A percentile compares a stretch with the other conserved stretches of the same genome.
Evolutionary conservation across 2,888 invertebrate genomes (phyloP).

Genomic region (Salpingus planirostris): DNA sequence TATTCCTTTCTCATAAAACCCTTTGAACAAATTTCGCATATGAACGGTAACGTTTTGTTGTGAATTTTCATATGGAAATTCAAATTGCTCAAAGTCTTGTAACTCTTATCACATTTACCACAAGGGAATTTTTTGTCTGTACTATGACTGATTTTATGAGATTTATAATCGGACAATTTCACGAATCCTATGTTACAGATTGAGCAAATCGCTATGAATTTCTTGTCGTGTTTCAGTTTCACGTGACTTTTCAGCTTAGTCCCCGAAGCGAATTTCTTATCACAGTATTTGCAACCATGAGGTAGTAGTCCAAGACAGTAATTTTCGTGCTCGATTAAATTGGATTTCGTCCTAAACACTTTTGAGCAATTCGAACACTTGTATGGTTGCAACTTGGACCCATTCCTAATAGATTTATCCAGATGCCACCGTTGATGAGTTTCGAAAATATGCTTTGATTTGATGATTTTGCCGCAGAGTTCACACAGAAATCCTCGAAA

Average conservation of each 20-base stretch:
- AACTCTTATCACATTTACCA: slow-evolving; percentile 33
- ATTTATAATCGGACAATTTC: slow-evolving; percentile 37
- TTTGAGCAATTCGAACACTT: slow-evolving; percentile 33
- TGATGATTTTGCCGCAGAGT: slow-evolving; percentile 30
- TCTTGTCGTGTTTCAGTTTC: slow-evolving; percentile 38
- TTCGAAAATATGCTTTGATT: slow-evolving; percentile 20
- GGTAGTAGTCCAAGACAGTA: slow-evolving; percentile 34
- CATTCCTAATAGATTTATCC: no score
- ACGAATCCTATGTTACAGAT: slow-evolving; percentile 39
- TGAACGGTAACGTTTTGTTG: slow-evolving; percentile 29
- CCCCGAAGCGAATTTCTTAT: slow-evolving; percentile 32
- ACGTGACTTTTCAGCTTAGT: slow-evolving; percentile 37
- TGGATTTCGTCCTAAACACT: slow-evolving; percentile 31
- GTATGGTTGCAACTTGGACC: slow-evolving; percentile 25
- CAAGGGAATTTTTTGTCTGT: slow-evolving; percentile 38
- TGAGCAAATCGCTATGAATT: slow-evolving; percentile 37
- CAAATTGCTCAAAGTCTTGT: slow-evolving; percentile 38
- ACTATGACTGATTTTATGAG: slow-evolving; percentile 37
- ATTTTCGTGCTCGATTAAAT: slow-evolving; percentile 35
- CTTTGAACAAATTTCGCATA: slow-evolving; percentile 33
- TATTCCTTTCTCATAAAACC: slow-evolving; percentile 40
- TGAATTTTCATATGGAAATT: slow-evolving; percentile 40
- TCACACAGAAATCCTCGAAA: slow-evolving; percentile 32
- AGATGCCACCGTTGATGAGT: slow-evolving; percentile 12
- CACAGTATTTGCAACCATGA: slow-evolving; percentile 32